Base-by-base conservation (phyloP, 2,113 vertebrate species). In the Colistium nudipinnis region DNA sequence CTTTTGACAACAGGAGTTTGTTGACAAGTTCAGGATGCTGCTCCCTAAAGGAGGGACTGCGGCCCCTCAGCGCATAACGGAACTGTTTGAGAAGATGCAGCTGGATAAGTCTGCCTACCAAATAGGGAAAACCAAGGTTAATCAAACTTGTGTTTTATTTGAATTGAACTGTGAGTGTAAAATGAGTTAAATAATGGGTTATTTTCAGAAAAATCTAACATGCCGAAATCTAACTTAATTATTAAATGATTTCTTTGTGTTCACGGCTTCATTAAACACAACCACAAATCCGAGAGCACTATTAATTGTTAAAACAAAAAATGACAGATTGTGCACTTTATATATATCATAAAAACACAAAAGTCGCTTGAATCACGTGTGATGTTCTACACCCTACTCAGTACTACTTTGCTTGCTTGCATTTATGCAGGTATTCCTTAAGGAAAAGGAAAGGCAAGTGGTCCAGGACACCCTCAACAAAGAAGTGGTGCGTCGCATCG, bases 71-170 rank as follows among this genome's bases (percentile, higher is more conserved):
- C 89, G 93, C n/a, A 95, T 99, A 56, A 76, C 86, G 1, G 57
- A 88, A n/a, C 91, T 99, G 44, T 82, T 98, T 73, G 88, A 92
- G 61, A 94, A 81, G 82, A 90, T 96, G 86, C 64, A 80, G 6
- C 36, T 96, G 38, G 88, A 95, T 66, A 87, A 87, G 27, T 91
- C 76, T 62, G 90, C 90, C 82, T 99, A 95, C 84, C 96, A 98
- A 90, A 96, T 98, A 14, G 98, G 98, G 31, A 95, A 90, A 84
- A 97, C 94, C 30, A 96, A 98, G 95, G 97, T 70, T 19, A 43
- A 36, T 59, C 3, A 19, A 25, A 7, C 0, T 31, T 44, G 41
- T 36, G 20, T 31, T 9, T 48, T 24, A 47, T n/a, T n/a, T n/a
- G n/a, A n/a, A n/a, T n/a, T n/a, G n/a, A n/a, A n/a, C n/a, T n/a